These are phyloP conservation scores for Omphaloscelis lunosa DNA, from an alignment of 2,888 invertebrate species.

Conservation along the genomic window DNA sequence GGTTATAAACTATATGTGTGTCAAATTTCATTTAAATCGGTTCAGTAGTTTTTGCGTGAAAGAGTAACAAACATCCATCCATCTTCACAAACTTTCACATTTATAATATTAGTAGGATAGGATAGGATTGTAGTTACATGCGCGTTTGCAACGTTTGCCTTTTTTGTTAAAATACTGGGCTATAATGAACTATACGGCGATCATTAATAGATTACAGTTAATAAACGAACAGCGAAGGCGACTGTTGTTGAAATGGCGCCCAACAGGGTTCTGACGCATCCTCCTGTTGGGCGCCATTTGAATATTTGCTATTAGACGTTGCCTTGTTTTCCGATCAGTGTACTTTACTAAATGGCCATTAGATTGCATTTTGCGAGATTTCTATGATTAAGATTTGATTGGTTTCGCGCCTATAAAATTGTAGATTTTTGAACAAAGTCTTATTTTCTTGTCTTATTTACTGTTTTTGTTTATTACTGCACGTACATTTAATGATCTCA, in stretches of 20 bases:
- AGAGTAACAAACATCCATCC: too few relatives aligned
- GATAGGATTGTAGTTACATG: too few relatives aligned
- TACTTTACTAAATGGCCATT: neutral
- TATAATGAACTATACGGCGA: neutral
- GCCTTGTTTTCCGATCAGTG: neutral
- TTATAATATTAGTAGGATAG: too few relatives aligned
- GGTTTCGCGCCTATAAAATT: neutral
- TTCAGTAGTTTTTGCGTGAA: too few relatives aligned
- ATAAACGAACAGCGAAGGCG: neutral
- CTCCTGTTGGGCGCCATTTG: neutral
- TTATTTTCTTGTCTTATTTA: neutral
- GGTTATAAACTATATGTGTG: too few relatives aligned
- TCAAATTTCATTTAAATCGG: too few relatives aligned
- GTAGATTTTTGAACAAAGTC: neutral
- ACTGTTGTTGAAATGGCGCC: neutral
- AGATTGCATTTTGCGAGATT: neutral
- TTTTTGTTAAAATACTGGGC: too few relatives aligned
- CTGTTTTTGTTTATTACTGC: neutral
- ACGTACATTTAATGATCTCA: neutral
- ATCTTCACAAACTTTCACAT: too few relatives aligned
- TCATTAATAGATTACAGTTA: neutral
- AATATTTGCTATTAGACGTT: neutral
- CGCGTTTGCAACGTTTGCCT: too few relatives aligned
- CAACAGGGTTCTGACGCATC: neutral
- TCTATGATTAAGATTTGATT: neutral